Percentiles rank a stretch among this genome's conserved stretches.
phyloP scores from a whole-genome alignment of 1,140 invertebrate species.

The Drosophila lacertosa region DNA sequence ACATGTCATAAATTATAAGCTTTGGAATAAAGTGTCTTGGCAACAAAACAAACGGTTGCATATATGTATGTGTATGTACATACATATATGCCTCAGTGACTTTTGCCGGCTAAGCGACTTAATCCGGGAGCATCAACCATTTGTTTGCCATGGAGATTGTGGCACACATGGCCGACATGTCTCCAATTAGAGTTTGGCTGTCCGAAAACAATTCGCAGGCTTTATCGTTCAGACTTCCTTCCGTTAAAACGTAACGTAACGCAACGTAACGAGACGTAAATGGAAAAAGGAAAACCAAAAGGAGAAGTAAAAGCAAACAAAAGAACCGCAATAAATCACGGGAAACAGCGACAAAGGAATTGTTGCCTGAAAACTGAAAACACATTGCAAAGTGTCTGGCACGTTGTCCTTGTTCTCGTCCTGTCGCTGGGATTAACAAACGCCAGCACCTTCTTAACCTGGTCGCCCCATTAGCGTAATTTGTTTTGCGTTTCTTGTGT shows the following conservation, averaged over 20 bases:
- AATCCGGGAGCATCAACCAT: slow-evolving; percentile 16
- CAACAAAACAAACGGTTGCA: slow-evolving; percentile 38
- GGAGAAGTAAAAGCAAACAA: slow-evolving; percentile 33
- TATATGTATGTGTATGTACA: no score
- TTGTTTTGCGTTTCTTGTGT: slow-evolving; percentile 69
- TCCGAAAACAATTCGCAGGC: slow-evolving; percentile 39
- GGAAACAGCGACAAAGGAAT: slow-evolving; percentile 30
- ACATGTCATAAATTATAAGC: slow-evolving; percentile 43
- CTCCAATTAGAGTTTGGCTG: slow-evolving; percentile 50
- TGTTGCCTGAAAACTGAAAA: slow-evolving; percentile 37
- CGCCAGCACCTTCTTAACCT: slow-evolving; percentile 69
- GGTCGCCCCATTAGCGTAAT: slow-evolving; percentile 70
- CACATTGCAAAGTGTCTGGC: slow-evolving; percentile 38
- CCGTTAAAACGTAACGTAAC: slow-evolving; percentile 22
- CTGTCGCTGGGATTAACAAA: slow-evolving; percentile 55
- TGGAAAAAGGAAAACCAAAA: neutral
- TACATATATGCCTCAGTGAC: slow-evolving; percentile 46
- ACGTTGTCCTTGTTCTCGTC: slow-evolving; percentile 17
- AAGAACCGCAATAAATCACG: slow-evolving; percentile 65
- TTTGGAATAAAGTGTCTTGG: slow-evolving; percentile 15
- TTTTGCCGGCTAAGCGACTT: slow-evolving; percentile 12
- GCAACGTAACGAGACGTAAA: slow-evolving; percentile 14
- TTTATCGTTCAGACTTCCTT: slow-evolving; percentile 70
- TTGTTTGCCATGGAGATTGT: slow-evolving; percentile 19
- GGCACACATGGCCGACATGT: slow-evolving; percentile 39